Percentiles rank a stretch among this genome's conserved stretches.
Evolutionary conservation across 2,888 invertebrate genomes (phyloP).

Genomic region (Morpho helenor): DNA sequence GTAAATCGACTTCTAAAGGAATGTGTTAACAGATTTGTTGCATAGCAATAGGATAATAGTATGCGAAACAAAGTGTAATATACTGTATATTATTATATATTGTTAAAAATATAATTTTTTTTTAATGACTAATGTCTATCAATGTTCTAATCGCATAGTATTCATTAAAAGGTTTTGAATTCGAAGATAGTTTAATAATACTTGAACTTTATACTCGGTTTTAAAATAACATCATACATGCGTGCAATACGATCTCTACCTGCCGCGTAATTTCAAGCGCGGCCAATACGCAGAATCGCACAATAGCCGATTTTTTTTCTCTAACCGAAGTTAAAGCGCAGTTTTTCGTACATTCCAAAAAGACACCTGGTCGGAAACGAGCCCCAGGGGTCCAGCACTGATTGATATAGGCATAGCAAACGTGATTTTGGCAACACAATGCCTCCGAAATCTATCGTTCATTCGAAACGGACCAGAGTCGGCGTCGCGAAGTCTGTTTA

Average conservation of each 20-base stretch:
- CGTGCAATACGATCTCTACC: slow-evolving; percentile 9
- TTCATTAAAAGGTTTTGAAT: no score
- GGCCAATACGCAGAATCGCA: slow-evolving; percentile 66
- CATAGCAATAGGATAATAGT: no score
- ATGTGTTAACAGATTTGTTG: no score
- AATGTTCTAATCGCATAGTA: no score
- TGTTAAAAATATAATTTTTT: no score
- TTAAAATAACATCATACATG: background rate
- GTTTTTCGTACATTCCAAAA: slow-evolving; percentile 76
- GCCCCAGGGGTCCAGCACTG: slow-evolving; percentile 70
- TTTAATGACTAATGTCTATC: no score
- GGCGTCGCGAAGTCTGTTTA: slow-evolving; percentile 73
- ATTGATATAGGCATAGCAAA: slow-evolving; percentile 70
- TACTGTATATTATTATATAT: no score
- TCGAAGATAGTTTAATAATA: no score
- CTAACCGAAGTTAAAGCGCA: slow-evolving; percentile 60
- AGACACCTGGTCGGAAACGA: slow-evolving; percentile 78
- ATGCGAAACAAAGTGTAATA: no score
- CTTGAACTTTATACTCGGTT: no score
- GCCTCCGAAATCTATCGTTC: slow-evolving; percentile 43
- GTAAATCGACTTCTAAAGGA: no score
- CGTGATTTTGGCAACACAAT: slow-evolving; percentile 56
- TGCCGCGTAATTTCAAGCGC: slow-evolving; percentile 37
- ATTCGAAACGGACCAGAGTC: slow-evolving; percentile 43
- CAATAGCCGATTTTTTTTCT: slow-evolving; percentile 65